phyloP scores from a whole-genome alignment of 2,888 invertebrate species.

The Augiades crinisus region DNA sequence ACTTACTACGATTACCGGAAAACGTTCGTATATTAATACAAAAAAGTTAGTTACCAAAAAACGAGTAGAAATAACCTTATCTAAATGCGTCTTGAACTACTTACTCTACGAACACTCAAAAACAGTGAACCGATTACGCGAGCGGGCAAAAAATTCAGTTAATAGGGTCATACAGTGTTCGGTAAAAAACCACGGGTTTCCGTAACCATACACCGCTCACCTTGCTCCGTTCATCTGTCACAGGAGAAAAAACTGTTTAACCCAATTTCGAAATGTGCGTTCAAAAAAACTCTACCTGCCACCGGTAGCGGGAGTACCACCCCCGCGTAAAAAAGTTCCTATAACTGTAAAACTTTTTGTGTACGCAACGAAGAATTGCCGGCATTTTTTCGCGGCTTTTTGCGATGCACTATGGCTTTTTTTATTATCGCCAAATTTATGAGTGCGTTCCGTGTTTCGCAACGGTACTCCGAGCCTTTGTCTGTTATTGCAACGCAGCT shows the following conservation, averaged over 20 bases:
- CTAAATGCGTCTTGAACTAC: constrained; percentile 1
- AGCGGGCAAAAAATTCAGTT: constrained; percentile 51
- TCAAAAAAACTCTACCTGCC: constrained; percentile 71
- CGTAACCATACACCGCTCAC: constrained; percentile 76
- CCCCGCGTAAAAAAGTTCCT: constrained; percentile 46
- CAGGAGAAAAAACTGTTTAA: constrained; percentile 64
- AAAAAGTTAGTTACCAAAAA: no score
- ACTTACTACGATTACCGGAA: no score
- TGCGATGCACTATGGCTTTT: constrained; percentile 39
- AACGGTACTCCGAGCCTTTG: constrained; percentile 62
- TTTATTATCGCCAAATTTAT: constrained; percentile 62
- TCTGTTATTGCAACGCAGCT: constrained; percentile 51
- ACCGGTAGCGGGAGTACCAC: constrained; percentile 64
- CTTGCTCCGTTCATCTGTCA: constrained; percentile 69
- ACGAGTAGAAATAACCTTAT: background rate
- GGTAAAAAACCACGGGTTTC: constrained; percentile 64
- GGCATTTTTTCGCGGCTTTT: constrained; percentile 59
- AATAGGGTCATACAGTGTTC: constrained; percentile 64
- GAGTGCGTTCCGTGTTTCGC: constrained; percentile 52
- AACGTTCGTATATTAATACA: no score
- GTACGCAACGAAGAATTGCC: constrained; percentile 38
- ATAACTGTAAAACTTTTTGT: constrained; percentile 62
- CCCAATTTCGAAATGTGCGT: constrained; percentile 66
- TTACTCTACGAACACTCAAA: constrained; percentile 10
- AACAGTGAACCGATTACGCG: constrained; percentile 61